Evolutionary conservation across 2,113 vertebrate genomes (phyloP), one percentile per base, ranked within the genome.

Genomic region (Candoia aspera): DNA sequence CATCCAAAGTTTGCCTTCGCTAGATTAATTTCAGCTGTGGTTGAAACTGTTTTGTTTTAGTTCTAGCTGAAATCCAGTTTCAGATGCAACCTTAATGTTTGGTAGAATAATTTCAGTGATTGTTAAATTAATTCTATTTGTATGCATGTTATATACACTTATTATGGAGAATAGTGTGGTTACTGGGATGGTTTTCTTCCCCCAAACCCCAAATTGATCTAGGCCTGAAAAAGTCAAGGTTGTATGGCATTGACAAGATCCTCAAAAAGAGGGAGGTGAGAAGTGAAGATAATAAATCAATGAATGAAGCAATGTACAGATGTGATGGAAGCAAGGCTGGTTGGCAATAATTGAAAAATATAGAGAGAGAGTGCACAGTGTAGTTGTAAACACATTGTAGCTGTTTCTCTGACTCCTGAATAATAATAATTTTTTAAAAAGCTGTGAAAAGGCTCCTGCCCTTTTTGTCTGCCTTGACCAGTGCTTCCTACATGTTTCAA

Each of bases 1-100:
- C n/a, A 86, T 54, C 42, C 83, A 86, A 86, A 86, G 46, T 37
- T 86, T 68, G 49, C 62, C 86, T 86, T 37, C 21, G 46, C 6
- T 62, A 86, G 84, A 91, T 86, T 86, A 64, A 91, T 91, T 91
- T 91, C 53, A 73, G 33, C 33, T 91, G n/a, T 57, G 73, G 53
- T 29, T 91, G 33, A 87, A 91, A 87, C 55, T 58, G 29, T 54
- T 6, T 54, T 60, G 15, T 68, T 68, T 87, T 86, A 87, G 8
- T 8, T 87, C 33, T 73, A 87, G 60, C 37, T 87, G 54, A 87
- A 91, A 91, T 57, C 57, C 19, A 60, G 4, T 9, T 87, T 91
- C 46, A 57, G n/a, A 87, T 87, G 90, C 59, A 64, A 64, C 26
- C 54, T 54, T 91, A 33, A 73, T 19, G 19, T 5, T 21, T 8